These are phyloP conservation scores for Arenaria interpres DNA, from an alignment of 2,113 vertebrate genomes.

Conservation along the genomic window DNA sequence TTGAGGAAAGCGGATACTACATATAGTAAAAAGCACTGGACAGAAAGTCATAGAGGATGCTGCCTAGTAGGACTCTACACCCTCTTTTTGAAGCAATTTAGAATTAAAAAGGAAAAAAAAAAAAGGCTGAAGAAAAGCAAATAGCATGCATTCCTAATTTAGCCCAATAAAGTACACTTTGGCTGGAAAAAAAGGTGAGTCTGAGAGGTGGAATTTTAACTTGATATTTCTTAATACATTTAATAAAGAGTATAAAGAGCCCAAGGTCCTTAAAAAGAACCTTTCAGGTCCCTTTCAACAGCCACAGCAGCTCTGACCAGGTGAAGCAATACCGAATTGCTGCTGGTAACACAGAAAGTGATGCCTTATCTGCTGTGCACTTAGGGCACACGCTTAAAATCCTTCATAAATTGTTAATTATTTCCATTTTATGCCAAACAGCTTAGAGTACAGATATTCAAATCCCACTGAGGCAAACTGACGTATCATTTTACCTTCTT, in stretches of 20 bases:
- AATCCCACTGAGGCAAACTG: background rate
- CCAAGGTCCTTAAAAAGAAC: background rate
- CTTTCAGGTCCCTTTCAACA: background rate
- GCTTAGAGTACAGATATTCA: background rate
- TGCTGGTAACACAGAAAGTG: background rate
- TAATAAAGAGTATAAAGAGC: background rate
- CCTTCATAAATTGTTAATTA: background rate
- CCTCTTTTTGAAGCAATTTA: background rate
- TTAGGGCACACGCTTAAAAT: background rate
- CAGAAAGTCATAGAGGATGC: background rate
- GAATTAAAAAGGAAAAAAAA: background rate
- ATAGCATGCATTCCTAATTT: background rate
- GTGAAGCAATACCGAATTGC: background rate
- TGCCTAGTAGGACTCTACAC: background rate
- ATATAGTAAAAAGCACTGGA: background rate
- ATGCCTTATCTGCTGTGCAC: background rate
- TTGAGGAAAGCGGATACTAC: background rate
- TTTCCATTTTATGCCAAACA: background rate
- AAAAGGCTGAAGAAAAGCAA: background rate
- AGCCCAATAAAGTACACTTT: background rate
- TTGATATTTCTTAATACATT: background rate
- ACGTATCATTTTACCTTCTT: background rate
- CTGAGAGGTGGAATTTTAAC: background rate
- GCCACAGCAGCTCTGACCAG: background rate
- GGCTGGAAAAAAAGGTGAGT: background rate